Conservation (phyloP, 1,140 invertebrate species). For the Anthonomus grandis region DNA sequence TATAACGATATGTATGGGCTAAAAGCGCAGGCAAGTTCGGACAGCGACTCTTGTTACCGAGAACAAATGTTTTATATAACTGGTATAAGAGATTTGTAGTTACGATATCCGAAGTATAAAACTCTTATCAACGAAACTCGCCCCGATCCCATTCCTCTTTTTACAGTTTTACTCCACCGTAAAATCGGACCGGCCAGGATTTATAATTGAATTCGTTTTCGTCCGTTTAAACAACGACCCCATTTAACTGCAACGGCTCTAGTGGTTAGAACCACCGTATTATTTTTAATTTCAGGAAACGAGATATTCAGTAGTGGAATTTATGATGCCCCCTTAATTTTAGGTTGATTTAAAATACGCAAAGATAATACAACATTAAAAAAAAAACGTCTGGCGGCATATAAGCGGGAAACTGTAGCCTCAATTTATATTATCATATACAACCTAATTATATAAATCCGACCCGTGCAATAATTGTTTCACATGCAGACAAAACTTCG, state of each 20-base stretch:
- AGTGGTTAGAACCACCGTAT: slow-evolving; percentile 12
- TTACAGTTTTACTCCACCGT: slow-evolving; percentile 13
- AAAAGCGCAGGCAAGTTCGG: too few species aligned
- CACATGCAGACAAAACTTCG: slow-evolving; percentile 9
- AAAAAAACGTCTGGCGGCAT: slow-evolving; percentile 13
- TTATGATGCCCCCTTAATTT: slow-evolving; percentile 23
- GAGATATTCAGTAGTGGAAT: slow-evolving; percentile 16
- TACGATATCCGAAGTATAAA: slow-evolving; percentile 14
- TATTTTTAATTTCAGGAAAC: slow-evolving; percentile 28
- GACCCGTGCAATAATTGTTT: slow-evolving; percentile 18
- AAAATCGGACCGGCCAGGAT: slow-evolving; percentile 16
- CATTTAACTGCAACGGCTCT: slow-evolving; percentile 15
- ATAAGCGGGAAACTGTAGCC: slow-evolving; percentile 2
- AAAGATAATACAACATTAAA: slow-evolving; percentile 26
- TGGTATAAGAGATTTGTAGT: too few species aligned
- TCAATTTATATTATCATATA: slow-evolving; percentile 20
- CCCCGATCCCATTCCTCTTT: slow-evolving; percentile 13
- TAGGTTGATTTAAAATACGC: slow-evolving; percentile 24
- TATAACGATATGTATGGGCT: too few species aligned
- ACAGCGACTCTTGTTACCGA: too few species aligned
- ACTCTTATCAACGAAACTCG: slow-evolving; percentile 11
- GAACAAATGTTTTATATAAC: too few species aligned
- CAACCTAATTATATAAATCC: slow-evolving; percentile 24
- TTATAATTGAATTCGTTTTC: slow-evolving; percentile 27
- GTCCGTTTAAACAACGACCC: slow-evolving; percentile 14